A percentile compares a stretch with the other conserved stretches of the same genome.
Evolutionary conservation across 2,797 vertebrate species (phyloP).

Genomic region (Lacerta viridis): DNA sequence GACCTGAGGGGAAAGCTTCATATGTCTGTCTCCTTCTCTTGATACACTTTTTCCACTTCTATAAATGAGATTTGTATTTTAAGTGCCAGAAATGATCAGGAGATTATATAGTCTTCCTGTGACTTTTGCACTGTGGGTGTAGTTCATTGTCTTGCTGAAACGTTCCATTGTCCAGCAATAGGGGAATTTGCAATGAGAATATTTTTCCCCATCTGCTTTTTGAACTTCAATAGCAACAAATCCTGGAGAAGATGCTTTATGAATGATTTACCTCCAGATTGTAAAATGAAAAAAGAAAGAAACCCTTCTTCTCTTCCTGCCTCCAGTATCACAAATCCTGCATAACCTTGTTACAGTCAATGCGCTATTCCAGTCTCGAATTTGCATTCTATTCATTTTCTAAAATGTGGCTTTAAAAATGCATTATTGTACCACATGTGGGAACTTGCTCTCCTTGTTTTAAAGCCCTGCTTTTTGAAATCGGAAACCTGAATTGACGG

Average conservation of each 20-base stretch:
- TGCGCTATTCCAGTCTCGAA: conserved; percentile 69
- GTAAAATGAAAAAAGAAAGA: conserved; percentile 43
- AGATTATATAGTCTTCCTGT: conserved; percentile 57
- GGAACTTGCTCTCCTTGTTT: conserved; percentile 32
- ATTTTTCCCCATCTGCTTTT: conserved; percentile 71
- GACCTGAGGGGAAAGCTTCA: conserved; percentile 14
- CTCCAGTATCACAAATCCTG: conserved; percentile 59
- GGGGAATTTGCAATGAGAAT: conserved; percentile 66
- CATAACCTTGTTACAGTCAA: conserved; percentile 63
- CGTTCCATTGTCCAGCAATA: conserved; percentile 49
- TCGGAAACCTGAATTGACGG: conserved; percentile 46
- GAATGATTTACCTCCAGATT: conserved; percentile 74
- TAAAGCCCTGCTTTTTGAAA: conserved; percentile 62
- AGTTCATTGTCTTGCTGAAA: conserved; percentile 59
- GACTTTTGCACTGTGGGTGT: conserved; percentile 41
- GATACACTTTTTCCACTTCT: conserved; percentile 37
- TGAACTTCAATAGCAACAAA: conserved; percentile 59
- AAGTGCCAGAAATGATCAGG: conserved; percentile 56
- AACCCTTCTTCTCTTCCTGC: conserved; percentile 56
- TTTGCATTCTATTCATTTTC: conserved; percentile 75
- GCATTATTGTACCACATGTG: conserved; percentile 68
- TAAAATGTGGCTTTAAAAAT: conserved; percentile 60
- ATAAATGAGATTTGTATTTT: conserved; percentile 43
- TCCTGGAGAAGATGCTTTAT: conserved; percentile 66
- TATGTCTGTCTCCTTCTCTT: conserved; percentile 42